Conservation (phyloP, 1,140 invertebrate genomes). For the Euwallacea fornicatus region DNA sequence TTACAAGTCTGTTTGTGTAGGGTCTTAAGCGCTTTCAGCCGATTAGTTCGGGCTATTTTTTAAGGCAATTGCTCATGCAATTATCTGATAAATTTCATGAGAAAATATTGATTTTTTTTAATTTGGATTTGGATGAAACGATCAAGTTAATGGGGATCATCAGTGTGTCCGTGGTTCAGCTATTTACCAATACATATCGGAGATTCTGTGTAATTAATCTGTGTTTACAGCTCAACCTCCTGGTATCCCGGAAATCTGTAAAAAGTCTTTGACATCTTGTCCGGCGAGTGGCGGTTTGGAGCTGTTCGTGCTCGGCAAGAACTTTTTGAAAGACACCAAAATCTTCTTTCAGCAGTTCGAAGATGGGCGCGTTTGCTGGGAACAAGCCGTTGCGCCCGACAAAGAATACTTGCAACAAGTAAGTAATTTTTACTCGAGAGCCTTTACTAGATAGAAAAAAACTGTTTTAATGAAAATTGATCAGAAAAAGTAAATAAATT, state of each 20-base stretch:
- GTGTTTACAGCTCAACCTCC: constrained; percentile 83
- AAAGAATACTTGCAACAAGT: constrained; percentile 84
- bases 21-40: no score
- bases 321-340: constrained; percentile 92
- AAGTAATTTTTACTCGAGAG: constrained; percentile 30
- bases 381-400: constrained; percentile 74
- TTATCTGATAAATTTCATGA: no score
- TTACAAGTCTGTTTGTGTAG: no score
- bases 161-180: no score
- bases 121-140: background rate
- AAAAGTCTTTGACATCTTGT: constrained; percentile 83
- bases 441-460: background rate
- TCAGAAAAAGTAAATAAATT: background rate
- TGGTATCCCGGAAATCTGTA: constrained; percentile 93
- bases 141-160: background rate
- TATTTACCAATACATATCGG: background rate
- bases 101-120: background rate
- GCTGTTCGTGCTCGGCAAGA: constrained; percentile 93
- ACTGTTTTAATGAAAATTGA: background rate
- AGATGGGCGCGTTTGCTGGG: constrained; percentile 65
- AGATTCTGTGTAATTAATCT: background rate
- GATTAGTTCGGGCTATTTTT: no score
- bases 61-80: no score
- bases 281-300: constrained; percentile 82
- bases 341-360: constrained; percentile 79